These are phyloP conservation scores for Drosophila malerkotliana DNA, from an alignment of 1,140 invertebrate genomes.

Conservation along the genomic window DNA sequence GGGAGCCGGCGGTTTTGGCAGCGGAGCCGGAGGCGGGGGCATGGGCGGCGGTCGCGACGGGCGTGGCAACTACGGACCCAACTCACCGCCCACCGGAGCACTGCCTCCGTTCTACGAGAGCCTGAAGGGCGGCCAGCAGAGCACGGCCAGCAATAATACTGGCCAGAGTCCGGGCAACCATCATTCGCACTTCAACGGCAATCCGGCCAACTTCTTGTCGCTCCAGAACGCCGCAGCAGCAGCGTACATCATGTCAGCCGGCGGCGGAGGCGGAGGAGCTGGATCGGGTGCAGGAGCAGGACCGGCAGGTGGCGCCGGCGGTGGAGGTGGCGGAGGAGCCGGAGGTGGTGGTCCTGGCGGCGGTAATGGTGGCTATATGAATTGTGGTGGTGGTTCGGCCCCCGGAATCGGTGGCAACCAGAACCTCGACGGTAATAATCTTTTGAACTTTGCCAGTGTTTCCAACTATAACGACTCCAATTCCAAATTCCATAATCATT, in stretches of 20 bases:
- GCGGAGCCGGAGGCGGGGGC: slow-evolving; percentile 86
- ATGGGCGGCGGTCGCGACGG: slow-evolving; percentile 90
- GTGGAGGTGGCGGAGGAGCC: slow-evolving; percentile 15
- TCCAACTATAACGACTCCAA: slow-evolving; percentile 74
- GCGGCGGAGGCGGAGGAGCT: slow-evolving; percentile 20
- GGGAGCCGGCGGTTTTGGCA: slow-evolving; percentile 84
- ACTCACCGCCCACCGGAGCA: slow-evolving; percentile 92
- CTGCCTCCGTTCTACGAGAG: slow-evolving; percentile 94
- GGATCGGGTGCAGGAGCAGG: slow-evolving; percentile 14
- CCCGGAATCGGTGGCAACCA: slow-evolving; percentile 15
- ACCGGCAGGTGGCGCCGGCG: slow-evolving; percentile 5
- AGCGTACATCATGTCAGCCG: slow-evolving; percentile 75
- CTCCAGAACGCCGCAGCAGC: slow-evolving; percentile 84
- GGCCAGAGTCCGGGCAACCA: slow-evolving; percentile 10
- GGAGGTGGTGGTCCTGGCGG: slow-evolving; percentile 12
- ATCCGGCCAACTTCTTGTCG: slow-evolving; percentile 87
- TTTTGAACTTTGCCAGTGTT: slow-evolving; percentile 76
- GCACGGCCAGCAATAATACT: slow-evolving; percentile 45
- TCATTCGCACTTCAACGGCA: slow-evolving; percentile 46
- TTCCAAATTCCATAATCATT: slow-evolving; percentile 84
- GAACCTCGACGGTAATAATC: slow-evolving; percentile 69
- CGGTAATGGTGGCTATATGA: slow-evolving; percentile 34
- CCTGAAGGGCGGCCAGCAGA: slow-evolving; percentile 89
- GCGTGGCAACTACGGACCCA: slow-evolving; percentile 91
- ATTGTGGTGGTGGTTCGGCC: slow-evolving; percentile 20